Base-by-base conservation (phyloP, 2,113 vertebrate species). In the Thamnophis sirtalis region DNA sequence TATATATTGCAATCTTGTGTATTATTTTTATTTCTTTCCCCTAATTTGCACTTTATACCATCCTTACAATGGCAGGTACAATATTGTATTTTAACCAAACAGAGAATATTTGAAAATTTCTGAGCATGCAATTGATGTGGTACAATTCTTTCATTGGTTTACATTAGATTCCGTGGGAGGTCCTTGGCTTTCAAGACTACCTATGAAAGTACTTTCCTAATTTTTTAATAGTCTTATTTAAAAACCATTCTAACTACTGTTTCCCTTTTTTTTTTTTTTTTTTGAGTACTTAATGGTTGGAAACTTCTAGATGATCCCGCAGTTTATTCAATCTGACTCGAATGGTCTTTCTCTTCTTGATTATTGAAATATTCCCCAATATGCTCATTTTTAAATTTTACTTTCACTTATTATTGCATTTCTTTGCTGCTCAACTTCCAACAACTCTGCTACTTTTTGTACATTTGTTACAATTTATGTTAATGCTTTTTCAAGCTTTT, bases 281-380 rank as follows among this genome's bases (percentile, higher is more conserved):
- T 94, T 93, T 58, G 84, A 48, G 86, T 88, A 55, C 7, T 24
- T 87, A 38, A 6, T 91, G 86, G 58, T 17, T 80, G 90, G 89
- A 51, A 55, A 92, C 89, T 91, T 48, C 89, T 58, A 53, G 3
- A 92, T 0, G 88, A 53, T 33, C 8, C 84, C 33, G 1, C 17
- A 0, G 0, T 86, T 91, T 15, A 0, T 0, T 26, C 51, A 0
- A 28, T 87, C 33, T 89, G 84, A 53, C 86, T 89, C 63, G n/a
- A 87, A 9, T 33, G 90, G 90, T 68, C 92, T 95, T 95, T 90
- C 88, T 94, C 92, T 94, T 93, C 92, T 0, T 86, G 80, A 91
- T 86, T 48, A 4, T 85, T 60, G 3, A 56, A 4, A 89, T 22
- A 3, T 89, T 94, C 87, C 93, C 5, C 3, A 0, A 1, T 28